These are phyloP conservation scores for Nesoenas mayeri DNA, from an alignment of 2,113 vertebrate species.

Conservation along the genomic window DNA sequence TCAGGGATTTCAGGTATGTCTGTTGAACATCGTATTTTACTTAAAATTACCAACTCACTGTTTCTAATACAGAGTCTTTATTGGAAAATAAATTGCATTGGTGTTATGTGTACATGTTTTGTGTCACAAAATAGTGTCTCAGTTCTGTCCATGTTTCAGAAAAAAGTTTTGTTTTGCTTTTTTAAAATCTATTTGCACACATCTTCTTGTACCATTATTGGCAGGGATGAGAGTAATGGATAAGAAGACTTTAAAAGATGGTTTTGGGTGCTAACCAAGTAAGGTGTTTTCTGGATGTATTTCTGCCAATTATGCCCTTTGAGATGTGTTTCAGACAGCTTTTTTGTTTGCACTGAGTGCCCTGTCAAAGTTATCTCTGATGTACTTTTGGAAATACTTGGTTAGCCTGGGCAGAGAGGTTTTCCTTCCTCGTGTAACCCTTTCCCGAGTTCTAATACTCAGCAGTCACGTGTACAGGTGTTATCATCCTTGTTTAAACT, in stretches of 20 bases:
- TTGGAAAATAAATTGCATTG: neutral
- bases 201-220: neutral
- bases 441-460: neutral
- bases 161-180: neutral
- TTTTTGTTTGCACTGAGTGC: neutral
- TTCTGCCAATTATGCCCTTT: neutral
- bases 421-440: neutral
- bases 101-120: neutral
- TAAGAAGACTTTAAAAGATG: neutral
- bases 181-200: neutral
- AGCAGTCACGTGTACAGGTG: neutral
- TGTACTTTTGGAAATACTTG: neutral
- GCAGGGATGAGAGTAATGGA: neutral
- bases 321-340: neutral
- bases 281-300: neutral
- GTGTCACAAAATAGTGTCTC: neutral
- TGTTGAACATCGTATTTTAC: accelerated
- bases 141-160: neutral
- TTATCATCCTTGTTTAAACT: slow-evolving; percentile 21
- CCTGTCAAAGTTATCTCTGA: neutral
- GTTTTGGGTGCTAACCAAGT: neutral
- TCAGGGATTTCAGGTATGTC: neutral
- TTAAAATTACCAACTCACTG: neutral
- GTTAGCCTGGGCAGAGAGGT: neutral
- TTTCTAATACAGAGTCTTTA: neutral